Conservation (phyloP, 1,140 invertebrate species). For the Musca vetustissima region DNA sequence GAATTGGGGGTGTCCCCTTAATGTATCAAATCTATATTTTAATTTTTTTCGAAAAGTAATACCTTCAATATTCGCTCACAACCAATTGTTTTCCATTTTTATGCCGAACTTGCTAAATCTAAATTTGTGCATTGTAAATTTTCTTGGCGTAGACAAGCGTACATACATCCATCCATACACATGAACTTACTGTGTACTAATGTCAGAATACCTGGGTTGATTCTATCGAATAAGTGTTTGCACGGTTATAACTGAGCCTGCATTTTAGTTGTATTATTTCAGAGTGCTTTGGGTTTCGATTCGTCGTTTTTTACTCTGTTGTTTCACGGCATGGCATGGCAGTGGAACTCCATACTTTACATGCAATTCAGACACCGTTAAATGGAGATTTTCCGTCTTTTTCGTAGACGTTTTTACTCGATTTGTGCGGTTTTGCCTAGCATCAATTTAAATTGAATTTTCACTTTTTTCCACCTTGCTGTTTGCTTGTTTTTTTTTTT, state of each 20-base stretch:
- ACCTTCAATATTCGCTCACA: conserved; percentile 28
- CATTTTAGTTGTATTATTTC: too few species aligned
- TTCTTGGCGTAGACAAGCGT: too few species aligned
- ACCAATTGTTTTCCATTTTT: conserved; percentile 50
- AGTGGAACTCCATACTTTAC: not conserved
- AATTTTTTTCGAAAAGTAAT: too few species aligned
- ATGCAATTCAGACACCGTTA: conserved; percentile 10
- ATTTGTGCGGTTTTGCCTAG: conserved; percentile 32
- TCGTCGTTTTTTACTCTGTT: not conserved
- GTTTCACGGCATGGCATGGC: not conserved
- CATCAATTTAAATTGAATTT: conserved; percentile 55
- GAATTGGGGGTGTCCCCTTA: too few species aligned
- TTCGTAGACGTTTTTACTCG: conserved; percentile 31
- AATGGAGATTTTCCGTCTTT: conserved; percentile 7
- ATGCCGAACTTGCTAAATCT: conserved; percentile 32
- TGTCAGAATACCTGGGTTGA: too few species aligned
- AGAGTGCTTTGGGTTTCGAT: not conserved
- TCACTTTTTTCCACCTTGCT: conserved; percentile 32
- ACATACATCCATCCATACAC: too few species aligned
- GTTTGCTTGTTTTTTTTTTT: conserved; percentile 6
- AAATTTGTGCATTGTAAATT: conserved; percentile 26
- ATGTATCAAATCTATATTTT: too few species aligned
- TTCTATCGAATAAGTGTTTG: too few species aligned
- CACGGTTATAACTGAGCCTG: too few species aligned
- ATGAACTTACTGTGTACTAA: too few species aligned